Conservation (phyloP, 37 sponge, comb jelly and placozoan species). For the Hormiphora californensis region DNA sequence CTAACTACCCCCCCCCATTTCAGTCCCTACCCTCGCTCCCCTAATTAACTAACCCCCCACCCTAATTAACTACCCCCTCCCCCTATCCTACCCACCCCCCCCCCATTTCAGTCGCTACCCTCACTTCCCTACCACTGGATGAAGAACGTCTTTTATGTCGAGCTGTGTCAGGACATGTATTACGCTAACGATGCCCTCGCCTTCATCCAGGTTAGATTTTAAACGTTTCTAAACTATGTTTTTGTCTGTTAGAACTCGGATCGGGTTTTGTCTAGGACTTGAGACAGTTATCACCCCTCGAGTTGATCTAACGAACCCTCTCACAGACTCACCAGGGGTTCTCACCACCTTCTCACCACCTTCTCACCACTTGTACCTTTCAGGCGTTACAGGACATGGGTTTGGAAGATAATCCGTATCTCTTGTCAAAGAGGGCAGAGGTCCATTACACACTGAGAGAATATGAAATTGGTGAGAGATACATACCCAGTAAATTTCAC, state of each 20-base stretch:
- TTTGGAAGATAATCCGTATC: background rate
- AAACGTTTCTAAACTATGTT: too few relatives aligned
- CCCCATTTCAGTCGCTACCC: background rate
- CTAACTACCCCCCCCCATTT: too few relatives aligned
- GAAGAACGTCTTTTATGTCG: slow-evolving; percentile 74
- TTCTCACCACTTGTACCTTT: background rate
- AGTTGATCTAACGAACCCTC: too few relatives aligned
- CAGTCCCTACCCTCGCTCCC: too few relatives aligned
- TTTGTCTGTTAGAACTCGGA: too few relatives aligned
- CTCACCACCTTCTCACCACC: background rate
- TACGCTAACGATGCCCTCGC: slow-evolving; percentile 70
- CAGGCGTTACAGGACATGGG: slow-evolving; percentile 35
- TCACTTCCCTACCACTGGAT: slow-evolving; percentile 78
- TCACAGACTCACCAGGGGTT: too few relatives aligned
- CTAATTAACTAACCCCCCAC: too few relatives aligned
- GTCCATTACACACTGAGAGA: slow-evolving; percentile 8
- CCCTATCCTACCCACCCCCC: too few relatives aligned
- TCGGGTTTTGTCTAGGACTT: too few relatives aligned
- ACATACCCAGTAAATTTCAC: too few relatives aligned
- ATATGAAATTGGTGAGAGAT: slow-evolving; percentile 32
- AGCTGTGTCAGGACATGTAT: slow-evolving; percentile 65
- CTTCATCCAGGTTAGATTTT: slow-evolving; percentile 52
- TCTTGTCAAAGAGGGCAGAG: background rate
- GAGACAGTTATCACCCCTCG: too few relatives aligned
- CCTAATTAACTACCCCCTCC: too few relatives aligned